Evolutionary conservation across 2,113 vertebrate genomes (phyloP), one percentile per base, ranked within the genome.

Genomic region (Mesembrinibis cayennensis): DNA sequence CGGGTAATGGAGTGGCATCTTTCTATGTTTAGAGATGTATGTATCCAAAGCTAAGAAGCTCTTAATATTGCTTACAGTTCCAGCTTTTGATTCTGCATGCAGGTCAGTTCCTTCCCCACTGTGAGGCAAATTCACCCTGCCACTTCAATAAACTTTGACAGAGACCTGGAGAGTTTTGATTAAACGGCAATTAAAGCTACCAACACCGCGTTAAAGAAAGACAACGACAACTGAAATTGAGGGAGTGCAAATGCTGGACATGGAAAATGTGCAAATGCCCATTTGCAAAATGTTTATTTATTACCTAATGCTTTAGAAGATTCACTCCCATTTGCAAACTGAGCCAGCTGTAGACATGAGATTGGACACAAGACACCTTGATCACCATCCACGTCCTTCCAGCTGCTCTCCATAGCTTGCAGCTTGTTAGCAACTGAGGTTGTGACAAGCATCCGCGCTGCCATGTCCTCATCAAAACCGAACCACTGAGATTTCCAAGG

Each of bases 201-300:
- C n/a, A 89, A n/a, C 6, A 6, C 17, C 0, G 12, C 8, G 14
- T 16, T 80, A 59, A 45, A 42, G 44, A 79, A 16, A 59, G n/a
- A 18, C 15, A 20, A 22, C 1, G 1, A 13, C 59, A 47, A 38
- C 0, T 30, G n/a, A 32, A 82, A 77, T 1, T 22, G 38, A 82
- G 49, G 55, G 78, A 38, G 10, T 6, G 45, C 8, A 55, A 82
- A 72, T 25, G 40, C 38, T 34, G 34, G 29, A 38, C 69, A 5
- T 6, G 12, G 45, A 30, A 82, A 77, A 83, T 6, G 40, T 59
- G 36, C 13, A 72, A 36, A 47, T 13, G 30, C 15, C 63, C 4
- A 0, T 29, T 17, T 50, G 49, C 19, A 81, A 76, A 72, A 77
- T 7, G 32, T 8, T 72, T 83, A 22, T 42, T 59, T 52, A 36